phyloP scores from a whole-genome alignment of 2,888 invertebrate genomes.

The Euproctis similis region DNA sequence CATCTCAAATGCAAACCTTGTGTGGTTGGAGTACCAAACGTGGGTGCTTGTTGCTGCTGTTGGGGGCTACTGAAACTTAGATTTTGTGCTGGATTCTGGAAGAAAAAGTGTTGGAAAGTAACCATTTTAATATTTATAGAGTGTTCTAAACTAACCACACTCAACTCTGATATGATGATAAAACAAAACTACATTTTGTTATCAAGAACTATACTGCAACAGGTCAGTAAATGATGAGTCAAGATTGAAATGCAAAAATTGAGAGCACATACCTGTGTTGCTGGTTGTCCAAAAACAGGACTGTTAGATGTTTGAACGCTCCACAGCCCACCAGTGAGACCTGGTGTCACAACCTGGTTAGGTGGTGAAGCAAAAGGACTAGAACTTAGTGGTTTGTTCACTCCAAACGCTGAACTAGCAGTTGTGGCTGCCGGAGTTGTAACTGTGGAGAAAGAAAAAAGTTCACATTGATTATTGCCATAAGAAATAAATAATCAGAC shows the following conservation, averaged over 20 bases:
- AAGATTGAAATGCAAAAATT: too few species aligned
- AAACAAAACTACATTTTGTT: too few species aligned
- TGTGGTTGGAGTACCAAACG: constrained; percentile 41
- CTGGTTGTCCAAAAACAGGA: constrained; percentile 50
- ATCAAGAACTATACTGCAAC: too few species aligned
- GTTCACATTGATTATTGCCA: too few species aligned
- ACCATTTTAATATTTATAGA: too few species aligned
- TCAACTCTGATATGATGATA: too few species aligned
- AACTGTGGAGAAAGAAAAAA: constrained; percentile 34
- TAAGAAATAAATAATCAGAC: too few species aligned
- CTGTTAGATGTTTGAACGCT: constrained; percentile 64
- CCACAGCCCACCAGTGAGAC: too few species aligned
- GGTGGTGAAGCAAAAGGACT: constrained; percentile 50
- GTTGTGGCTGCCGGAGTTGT: constrained; percentile 37
- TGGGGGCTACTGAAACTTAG: constrained; percentile 46
- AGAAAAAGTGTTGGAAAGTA: too few species aligned
- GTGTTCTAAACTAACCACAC: too few species aligned
- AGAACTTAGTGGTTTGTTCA: constrained; percentile 41
- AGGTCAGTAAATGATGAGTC: too few species aligned
- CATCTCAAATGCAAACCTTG: constrained; percentile 35
- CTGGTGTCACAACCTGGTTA: too few species aligned
- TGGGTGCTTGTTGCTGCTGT: constrained; percentile 34
- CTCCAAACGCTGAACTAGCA: constrained; percentile 40
- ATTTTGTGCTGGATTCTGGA: constrained; percentile 40
- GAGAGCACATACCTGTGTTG: constrained; percentile 33